A percentile compares a stretch with the other conserved stretches of the same genome.
These are phyloP conservation scores for Ichneumon xanthorius DNA, from an alignment of 2,888 invertebrate species.

Conservation along the genomic window DNA sequence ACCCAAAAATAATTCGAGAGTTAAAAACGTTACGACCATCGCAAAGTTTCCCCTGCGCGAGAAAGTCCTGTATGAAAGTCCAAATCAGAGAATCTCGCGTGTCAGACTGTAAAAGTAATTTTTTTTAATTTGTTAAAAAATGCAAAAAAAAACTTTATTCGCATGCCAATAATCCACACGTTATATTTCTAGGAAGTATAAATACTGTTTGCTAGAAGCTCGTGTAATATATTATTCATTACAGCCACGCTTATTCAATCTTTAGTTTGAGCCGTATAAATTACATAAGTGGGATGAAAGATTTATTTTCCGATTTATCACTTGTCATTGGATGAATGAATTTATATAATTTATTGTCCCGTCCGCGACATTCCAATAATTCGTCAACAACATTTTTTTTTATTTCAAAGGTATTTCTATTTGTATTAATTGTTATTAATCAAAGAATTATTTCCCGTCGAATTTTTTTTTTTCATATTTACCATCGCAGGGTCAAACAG, in stretches of 20 bases:
- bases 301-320: no score
- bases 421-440: no score
- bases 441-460: background rate
- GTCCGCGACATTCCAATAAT: background rate
- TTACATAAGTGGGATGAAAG: no score
- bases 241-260: no score
- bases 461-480: background rate
- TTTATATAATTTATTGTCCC: no score
- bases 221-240: background rate
- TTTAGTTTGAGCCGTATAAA: no score
- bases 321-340: no score
- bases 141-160: no score
- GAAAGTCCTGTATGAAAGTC: background rate
- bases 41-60: background rate
- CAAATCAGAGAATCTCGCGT: background rate
- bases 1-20: background rate
- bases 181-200: no score
- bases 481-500: background rate
- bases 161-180: no score
- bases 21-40: background rate
- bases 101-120: background rate
- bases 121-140: no score
- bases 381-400: background rate
- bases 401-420: background rate
- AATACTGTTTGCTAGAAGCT: background rate